Evolutionary conservation across 1,140 invertebrate species (phyloP).

Genomic region (Carcinoscorpius rotundicauda): DNA sequence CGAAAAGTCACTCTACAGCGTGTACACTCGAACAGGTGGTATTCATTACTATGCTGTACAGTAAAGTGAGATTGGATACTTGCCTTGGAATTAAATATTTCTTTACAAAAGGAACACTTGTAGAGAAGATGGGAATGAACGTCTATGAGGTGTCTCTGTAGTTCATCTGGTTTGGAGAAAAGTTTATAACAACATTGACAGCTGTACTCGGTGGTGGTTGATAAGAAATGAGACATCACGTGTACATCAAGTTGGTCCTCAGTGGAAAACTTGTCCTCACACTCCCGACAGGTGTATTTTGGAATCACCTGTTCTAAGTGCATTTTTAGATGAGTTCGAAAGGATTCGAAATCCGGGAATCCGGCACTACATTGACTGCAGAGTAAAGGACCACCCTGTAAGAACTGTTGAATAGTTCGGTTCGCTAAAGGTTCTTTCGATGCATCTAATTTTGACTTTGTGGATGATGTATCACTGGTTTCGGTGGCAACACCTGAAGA

Average conservation of each 20-base stretch:
- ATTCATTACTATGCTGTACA: conserved; percentile 72
- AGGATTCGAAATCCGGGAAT: conserved; percentile 74
- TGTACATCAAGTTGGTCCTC: conserved; percentile 62
- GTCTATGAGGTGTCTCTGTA: conserved; percentile 72
- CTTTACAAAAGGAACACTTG: conserved; percentile 73
- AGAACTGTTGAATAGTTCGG: conserved; percentile 6
- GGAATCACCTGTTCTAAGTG: conserved; percentile 48
- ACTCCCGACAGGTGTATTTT: conserved; percentile 51
- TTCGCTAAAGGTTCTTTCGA: conserved; percentile 12
- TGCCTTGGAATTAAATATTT: conserved; percentile 78
- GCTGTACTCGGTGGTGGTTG: conserved; percentile 60
- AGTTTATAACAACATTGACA: conserved; percentile 71
- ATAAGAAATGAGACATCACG: conserved; percentile 58
- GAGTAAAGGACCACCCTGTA: conserved; percentile 49
- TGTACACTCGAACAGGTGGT: conserved; percentile 66
- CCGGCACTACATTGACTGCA: conserved; percentile 80
- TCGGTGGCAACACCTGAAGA: too few species aligned
- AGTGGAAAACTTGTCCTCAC: conserved; percentile 51
- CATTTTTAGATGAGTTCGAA: conserved; percentile 66
- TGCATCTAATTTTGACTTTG: too few species aligned
- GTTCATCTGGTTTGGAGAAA: conserved; percentile 67
- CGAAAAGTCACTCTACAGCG: conserved; percentile 56
- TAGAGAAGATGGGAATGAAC: conserved; percentile 78
- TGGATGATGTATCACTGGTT: too few species aligned
- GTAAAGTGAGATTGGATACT: conserved; percentile 67